phyloP scores from a whole-genome alignment of 1,140 invertebrate species.

The Phthorimaea operculella region DNA sequence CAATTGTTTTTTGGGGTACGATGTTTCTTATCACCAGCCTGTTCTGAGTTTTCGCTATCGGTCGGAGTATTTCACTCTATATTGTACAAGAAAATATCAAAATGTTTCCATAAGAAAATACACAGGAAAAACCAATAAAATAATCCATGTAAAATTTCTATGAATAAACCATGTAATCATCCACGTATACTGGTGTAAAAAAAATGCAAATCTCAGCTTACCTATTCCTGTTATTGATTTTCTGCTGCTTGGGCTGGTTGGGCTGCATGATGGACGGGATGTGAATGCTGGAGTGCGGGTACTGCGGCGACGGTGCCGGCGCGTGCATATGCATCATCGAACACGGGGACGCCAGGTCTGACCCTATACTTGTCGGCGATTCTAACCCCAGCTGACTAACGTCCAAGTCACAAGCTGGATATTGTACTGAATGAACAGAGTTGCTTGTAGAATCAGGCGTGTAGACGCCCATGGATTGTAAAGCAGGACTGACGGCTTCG shows the following conservation, averaged over 20 bases:
- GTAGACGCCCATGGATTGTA: constrained; percentile 84
- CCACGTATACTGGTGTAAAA: too few species aligned
- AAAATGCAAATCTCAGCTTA: constrained; percentile 30
- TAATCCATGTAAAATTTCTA: too few species aligned
- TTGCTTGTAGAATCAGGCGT: constrained; percentile 87
- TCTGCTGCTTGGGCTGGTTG: constrained; percentile 68
- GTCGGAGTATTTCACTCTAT: too few species aligned
- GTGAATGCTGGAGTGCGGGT: constrained; percentile 70
- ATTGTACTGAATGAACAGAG: constrained; percentile 85
- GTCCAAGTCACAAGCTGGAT: constrained; percentile 83
- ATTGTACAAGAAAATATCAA: too few species aligned
- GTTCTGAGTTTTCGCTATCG: too few species aligned
- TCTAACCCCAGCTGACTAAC: constrained; percentile 85
- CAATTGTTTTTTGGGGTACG: too few species aligned
- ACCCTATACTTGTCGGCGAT: constrained; percentile 87
- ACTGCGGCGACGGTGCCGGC: constrained; percentile 69
- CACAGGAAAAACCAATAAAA: too few species aligned
- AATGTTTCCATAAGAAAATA: too few species aligned
- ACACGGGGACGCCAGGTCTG: constrained; percentile 83
- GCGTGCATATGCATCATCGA: constrained; percentile 74
- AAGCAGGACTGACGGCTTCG: constrained; percentile 69
- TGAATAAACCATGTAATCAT: too few species aligned
- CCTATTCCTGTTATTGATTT: constrained; percentile 69
- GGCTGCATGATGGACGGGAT: constrained; percentile 65
- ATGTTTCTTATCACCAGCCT: too few species aligned